Evolutionary conservation across 2,888 invertebrate species (phyloP), one percentile per base, ranked within the genome.

Genomic region (Scaptomyza flava): DNA sequence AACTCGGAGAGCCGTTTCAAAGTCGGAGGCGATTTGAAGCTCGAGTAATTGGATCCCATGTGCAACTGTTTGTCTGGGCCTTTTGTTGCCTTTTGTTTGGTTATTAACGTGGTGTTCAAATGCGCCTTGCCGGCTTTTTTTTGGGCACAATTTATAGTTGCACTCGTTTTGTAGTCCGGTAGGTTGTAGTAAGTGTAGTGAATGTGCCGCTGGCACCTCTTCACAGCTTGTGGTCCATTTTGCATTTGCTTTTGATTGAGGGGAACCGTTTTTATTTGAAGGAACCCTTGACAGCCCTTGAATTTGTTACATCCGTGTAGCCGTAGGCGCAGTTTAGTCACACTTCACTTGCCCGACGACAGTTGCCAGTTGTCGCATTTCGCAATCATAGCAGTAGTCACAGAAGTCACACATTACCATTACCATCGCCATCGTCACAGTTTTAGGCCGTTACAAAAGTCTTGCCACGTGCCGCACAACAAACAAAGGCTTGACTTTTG

Each of bases 401-500:
- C 20, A 48, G 14, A 12, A 48, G 48, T 48, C 33, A 33, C 17
- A 6, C 34, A 36, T 36, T 9, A 33, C 33, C 33, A 33, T 33
- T 8, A 33, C 33, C 33, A 33, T 11, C 33, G 2, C 8, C 4
- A n/a, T 6, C 43, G 34, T 51, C 46, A 30, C 9, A 54, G 63
- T 54, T 14, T 38, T 30, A 54, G 45, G 43, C 64, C 23, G 33
- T 23, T 53, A 47, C 57, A 36, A 30, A 43, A 60, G 47, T 42
- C 50, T 43, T 33, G 77, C 71, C 80, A 84, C 80, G 84, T 79
- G 81, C 65, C 77, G 63, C 71, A 17, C 41, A 70, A 68, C 63
- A 79, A 85, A 85, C 82, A 81, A 85, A 70, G 85, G 75, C 77
- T 81, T 81, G 79, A 84, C 84, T 84, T 69, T 68, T 79, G 69